Conservation (phyloP, 1,140 invertebrate genomes). For the Liolophura sinensis region DNA sequence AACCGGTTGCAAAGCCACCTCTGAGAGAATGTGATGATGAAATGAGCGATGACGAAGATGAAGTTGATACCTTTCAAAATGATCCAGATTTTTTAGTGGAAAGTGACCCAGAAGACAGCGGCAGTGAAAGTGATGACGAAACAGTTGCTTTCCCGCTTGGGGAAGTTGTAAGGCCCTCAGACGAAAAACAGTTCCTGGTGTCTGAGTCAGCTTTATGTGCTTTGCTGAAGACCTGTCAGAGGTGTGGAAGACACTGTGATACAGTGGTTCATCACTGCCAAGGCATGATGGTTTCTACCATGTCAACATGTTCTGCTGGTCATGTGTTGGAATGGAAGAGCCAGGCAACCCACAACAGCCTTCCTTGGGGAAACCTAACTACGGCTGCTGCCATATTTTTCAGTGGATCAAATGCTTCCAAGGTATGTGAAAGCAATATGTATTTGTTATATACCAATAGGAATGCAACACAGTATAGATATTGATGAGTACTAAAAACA, state of each 20-base stretch:
- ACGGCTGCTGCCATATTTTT: constrained; percentile 8
- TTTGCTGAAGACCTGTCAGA: background rate
- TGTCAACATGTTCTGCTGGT: constrained; percentile 7
- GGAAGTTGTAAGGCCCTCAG: background rate
- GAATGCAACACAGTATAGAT: no score
- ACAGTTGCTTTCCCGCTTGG: background rate
- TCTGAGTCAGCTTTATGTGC: background rate
- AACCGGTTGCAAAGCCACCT: no score
- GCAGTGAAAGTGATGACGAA: no score
- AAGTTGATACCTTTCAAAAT: no score
- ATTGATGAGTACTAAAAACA: no score
- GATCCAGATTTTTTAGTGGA: no score
- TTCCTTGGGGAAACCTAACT: constrained; percentile 10
- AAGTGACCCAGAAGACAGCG: no score
- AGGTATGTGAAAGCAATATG: no score
- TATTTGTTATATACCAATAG: no score
- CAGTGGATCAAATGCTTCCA: constrained; percentile 7
- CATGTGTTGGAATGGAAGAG: constrained; percentile 10
- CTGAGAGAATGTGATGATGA: no score
- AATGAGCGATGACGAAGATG: no score
- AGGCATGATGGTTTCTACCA: constrained; percentile 6
- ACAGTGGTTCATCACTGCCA: background rate
- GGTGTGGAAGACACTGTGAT: background rate
- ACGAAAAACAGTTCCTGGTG: constrained; percentile 5
- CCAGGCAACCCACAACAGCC: constrained; percentile 3